A percentile compares a stretch with the other conserved stretches of the same genome.
Conservation (phyloP, 2,797 vertebrate species). For the Borostomias antarcticus region DNA sequence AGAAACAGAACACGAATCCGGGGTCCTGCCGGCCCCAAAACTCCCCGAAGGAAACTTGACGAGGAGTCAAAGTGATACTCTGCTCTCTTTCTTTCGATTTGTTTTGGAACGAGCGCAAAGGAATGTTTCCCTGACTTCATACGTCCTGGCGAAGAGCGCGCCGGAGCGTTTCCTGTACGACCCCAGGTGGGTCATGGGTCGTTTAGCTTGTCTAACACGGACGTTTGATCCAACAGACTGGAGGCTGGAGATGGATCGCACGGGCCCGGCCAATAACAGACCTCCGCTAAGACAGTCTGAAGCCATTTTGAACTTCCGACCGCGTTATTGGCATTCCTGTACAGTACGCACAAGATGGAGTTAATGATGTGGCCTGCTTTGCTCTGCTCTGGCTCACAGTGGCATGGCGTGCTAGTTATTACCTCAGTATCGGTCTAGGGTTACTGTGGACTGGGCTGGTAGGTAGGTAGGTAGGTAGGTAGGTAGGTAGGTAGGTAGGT, state of each 20-base stretch:
- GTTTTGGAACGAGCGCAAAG: not conserved
- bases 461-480: no score
- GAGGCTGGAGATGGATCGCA: not conserved
- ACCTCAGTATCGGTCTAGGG: no score
- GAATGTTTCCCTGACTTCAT: not conserved
- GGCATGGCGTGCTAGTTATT: not conserved
- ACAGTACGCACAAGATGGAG: no score
- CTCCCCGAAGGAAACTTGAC: not conserved
- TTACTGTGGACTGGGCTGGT: no score
- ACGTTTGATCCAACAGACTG: not conserved
- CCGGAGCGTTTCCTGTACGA: no score
- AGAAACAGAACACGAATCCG: not conserved
- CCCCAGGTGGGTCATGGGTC: not conserved
- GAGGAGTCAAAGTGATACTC: not conserved
- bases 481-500: no score
- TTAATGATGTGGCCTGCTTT: no score
- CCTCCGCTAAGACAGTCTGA: no score
- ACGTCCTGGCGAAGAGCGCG: no score
- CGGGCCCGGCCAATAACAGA: not conserved
- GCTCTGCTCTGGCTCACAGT: not conserved
- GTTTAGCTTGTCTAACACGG: not conserved
- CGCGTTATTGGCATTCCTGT: no score
- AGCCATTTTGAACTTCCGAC: no score
- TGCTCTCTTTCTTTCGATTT: not conserved
- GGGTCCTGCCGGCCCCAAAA: not conserved